Base-by-base conservation (phyloP, 2,113 vertebrate species). In the Oryzias melastigma region DNA sequence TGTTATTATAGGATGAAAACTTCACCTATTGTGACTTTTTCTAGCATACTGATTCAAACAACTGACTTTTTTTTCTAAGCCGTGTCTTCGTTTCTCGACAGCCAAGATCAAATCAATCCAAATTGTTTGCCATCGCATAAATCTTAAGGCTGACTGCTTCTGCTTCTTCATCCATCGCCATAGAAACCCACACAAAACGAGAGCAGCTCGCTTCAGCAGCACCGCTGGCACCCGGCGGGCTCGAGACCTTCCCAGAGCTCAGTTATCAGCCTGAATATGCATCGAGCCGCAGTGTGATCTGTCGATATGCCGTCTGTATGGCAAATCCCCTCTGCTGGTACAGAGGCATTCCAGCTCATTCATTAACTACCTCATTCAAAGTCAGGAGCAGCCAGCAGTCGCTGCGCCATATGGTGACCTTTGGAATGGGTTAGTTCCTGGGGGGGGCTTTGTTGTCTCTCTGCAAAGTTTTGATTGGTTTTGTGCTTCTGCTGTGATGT, bases 351-450 rank as follows among this genome's bases (percentile, higher is more conserved):
- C 69, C 66, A 20, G 59, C 57, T 73, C 45, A 61, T 81, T 86
- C 73, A 83, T 83, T 80, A 81, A 63, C 62, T 58, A 5, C 43
- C 80, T 84, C 78, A 80, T 86, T 83, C 74, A 62, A 76, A 86
- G 84, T 76, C 78, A 14, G 63, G 68, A 78, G 67, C 70, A 51
- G 63, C 58, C 62, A 43, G 41, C 68, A 60, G 68, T 68, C 71
- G 1, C 66, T 5, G 68, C 65, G 1, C 72, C 80, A 55, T 73
- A 70, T 73, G 78, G 64, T 19, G 20, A 68, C 67, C 75, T 49
- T 4, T 10, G 50, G 25, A 52, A 77, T 61, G 0, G 57, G 68
- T 62, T 46, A 7, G 13, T 62, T 53, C 51, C 42, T 3, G 3
- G 45, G 41, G 44, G 13, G 53, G 6, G 58, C 50, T 57, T 69